phyloP scores from a whole-genome alignment of 2,888 invertebrate genomes.

The Pteria penguin region DNA sequence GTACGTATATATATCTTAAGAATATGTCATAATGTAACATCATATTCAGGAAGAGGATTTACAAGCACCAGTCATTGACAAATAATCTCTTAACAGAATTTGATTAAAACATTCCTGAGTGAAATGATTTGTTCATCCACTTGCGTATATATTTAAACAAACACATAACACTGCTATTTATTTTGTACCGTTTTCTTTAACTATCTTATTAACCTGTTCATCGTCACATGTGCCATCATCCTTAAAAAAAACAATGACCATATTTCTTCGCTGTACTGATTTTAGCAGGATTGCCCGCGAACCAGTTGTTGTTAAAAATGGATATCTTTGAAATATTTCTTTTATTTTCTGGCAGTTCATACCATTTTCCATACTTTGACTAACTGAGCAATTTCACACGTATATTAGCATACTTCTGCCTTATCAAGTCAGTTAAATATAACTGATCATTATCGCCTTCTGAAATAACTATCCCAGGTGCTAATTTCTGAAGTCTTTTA shows the following conservation, averaged over 20 bases:
- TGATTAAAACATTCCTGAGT: no score
- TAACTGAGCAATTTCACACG: conserved; percentile 49
- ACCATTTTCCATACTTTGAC: conserved; percentile 63
- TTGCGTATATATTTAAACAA: no score
- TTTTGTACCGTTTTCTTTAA: no score
- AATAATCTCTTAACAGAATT: no score
- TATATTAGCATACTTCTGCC: no score
- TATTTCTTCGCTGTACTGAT: conserved; percentile 60
- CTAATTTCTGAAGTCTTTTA: conserved; percentile 40
- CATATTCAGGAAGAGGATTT: no score
- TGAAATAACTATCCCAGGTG: conserved; percentile 45
- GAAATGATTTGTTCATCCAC: no score
- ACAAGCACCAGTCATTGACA: no score
- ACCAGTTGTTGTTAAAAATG: conserved; percentile 68
- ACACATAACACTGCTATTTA: no score
- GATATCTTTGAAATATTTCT: conserved; percentile 44
- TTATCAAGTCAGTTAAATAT: conserved; percentile 55
- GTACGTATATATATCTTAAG: no score
- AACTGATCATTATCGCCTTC: conserved; percentile 64
- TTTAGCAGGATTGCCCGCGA: conserved; percentile 57
- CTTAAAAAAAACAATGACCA: conserved; percentile 67
- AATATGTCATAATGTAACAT: no score
- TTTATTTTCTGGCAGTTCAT: conserved; percentile 44
- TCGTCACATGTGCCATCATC: conserved; percentile 42
- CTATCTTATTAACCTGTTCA: conserved; percentile 7